These are phyloP conservation scores for Pseudobourletiella spinata DNA, from an alignment of 1,140 invertebrate genomes.

Conservation along the genomic window DNA sequence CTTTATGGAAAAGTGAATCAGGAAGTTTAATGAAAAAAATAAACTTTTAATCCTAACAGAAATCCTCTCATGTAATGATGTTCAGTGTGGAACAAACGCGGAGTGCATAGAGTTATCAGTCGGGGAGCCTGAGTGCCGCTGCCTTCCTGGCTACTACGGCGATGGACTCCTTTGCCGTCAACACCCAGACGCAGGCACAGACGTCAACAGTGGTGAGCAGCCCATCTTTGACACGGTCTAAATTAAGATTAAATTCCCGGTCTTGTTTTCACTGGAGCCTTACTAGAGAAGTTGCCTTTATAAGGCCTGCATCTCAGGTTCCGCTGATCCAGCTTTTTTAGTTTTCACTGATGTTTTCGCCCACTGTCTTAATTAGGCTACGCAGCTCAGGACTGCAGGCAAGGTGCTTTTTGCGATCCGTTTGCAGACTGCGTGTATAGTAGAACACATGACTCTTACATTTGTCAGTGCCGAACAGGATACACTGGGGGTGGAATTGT, in stretches of 20 bases:
- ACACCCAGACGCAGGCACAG: slow-evolving; percentile 4
- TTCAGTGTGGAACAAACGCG: slow-evolving; percentile 50
- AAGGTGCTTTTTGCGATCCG: slow-evolving; percentile 44
- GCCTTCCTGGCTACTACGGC: slow-evolving; percentile 49
- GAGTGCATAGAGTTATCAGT: slow-evolving; percentile 49
- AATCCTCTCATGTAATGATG: slow-evolving; percentile 43
- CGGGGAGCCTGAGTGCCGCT: slow-evolving; percentile 48
- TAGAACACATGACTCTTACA: slow-evolving; percentile 38
- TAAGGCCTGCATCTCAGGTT: no score
- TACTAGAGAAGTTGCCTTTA: no score
- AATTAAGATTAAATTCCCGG: no score
- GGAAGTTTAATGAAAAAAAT: no score
- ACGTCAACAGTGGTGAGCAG: no score
- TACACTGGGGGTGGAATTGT: slow-evolving; percentile 48
- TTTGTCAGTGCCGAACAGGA: slow-evolving; percentile 47
- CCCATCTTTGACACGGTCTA: no score
- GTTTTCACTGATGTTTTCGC: no score
- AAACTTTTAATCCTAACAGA: no score
- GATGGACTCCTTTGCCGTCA: slow-evolving; percentile 48
- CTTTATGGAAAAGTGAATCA: no score
- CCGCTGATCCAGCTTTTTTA: no score
- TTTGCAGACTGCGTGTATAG: slow-evolving; percentile 48
- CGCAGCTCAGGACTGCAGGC: slow-evolving; percentile 45
- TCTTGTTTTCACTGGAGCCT: no score
- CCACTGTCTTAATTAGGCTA: no score